Base-by-base conservation (phyloP, 2,888 invertebrate species). In the Zygogramma bicolorata region DNA sequence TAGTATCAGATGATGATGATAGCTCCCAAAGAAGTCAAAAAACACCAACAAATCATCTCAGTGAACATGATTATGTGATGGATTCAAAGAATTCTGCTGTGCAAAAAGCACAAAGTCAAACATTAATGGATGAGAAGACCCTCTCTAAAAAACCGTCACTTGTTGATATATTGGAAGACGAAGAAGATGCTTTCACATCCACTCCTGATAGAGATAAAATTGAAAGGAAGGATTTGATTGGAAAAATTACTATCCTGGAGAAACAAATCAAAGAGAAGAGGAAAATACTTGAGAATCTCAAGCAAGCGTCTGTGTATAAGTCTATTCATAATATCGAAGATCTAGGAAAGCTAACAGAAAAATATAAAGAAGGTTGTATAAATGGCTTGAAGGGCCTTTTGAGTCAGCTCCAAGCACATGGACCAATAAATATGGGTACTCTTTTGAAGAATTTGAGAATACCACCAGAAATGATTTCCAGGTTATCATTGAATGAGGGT, bases 321-420 rank as follows among this genome's bases (percentile, higher is more conserved):
- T 75, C 77, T 13, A 85, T 87, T 18, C 86, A 88, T 61, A 89
- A 90, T 42, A 87, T 88, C 0, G 87, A 87, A 73, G 90, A 90
- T 80, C 78, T 91, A 5, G 82, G 87, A 71, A 83, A 75, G 42
- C 83, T 89, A 27, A 90, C 90, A 29, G 87, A 88, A 70, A 89
- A 87, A 77, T 91, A 90, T 90, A 88, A 89, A 76, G 87, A 84
- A 66, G 90, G 89, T 0, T 90, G 90, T 74, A 89, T 89, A 75
- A 86, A 87, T 77, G 90, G 90, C 0, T 80, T 91, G 18, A 85
- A 86, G 71, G 88, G 90, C 69, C 84, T 90, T 13, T 86, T 90
- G 80, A 87, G 87, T 40, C 88, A 88, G 65, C 84, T 87, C 74
- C 87, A 87, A 0, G 88, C 88, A 38, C 77, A 79, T 58, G 72